Evolutionary conservation across 1,140 invertebrate species (phyloP).

Genomic region (Apis florea): DNA sequence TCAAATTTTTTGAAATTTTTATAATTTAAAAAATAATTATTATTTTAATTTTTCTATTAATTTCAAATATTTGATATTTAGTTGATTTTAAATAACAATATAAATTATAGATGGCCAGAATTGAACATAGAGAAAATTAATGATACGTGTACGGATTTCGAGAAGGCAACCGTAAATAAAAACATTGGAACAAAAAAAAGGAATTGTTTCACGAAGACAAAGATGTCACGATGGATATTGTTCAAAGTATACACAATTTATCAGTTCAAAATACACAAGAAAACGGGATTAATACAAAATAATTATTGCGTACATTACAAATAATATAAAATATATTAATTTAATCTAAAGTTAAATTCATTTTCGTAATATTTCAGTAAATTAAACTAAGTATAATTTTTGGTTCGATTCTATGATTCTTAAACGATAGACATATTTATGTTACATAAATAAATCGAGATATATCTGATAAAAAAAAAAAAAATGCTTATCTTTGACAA

Average conservation of each 20-base stretch:
- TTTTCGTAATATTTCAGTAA: not conserved
- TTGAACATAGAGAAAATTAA: conserved; percentile 4
- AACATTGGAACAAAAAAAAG: conserved; percentile 34
- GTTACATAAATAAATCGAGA: not conserved
- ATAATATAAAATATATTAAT: not conserved
- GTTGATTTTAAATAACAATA: not conserved
- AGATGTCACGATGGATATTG: conserved; percentile 20
- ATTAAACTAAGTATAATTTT: conserved; percentile 29
- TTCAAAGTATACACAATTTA: conserved; percentile 5
- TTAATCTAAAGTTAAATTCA: not conserved
- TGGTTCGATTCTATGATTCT: conserved; percentile 6
- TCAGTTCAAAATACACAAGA: not conserved
- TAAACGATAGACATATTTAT: not conserved
- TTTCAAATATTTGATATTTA: not conserved
- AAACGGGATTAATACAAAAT: too few species aligned
- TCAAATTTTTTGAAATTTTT: not conserved
- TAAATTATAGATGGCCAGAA: conserved; percentile 30
- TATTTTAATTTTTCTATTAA: not conserved
- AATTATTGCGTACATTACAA: too few species aligned
- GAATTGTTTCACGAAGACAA: conserved; percentile 53
- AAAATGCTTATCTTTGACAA: not conserved
- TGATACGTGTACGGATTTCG: not conserved
- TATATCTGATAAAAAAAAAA: not conserved
- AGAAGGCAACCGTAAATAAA: not conserved
- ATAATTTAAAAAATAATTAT: not conserved